A percentile compares a stretch with the other conserved stretches of the same genome.
phyloP scores from a whole-genome alignment of 2,888 invertebrate species.

The Eulithis prunata region DNA sequence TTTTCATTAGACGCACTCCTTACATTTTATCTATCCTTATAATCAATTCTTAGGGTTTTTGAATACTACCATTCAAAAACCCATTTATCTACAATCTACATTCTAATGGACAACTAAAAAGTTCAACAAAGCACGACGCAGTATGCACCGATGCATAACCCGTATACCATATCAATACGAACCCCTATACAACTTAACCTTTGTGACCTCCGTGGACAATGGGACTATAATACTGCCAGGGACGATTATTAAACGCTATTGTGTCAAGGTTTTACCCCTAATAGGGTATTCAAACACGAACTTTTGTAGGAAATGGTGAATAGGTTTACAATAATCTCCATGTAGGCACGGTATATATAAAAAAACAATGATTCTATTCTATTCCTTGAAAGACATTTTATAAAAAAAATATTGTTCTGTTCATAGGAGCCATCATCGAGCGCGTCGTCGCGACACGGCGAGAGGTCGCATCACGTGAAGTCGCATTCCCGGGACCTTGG shows the following conservation, averaged over 20 bases:
- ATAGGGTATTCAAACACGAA: background rate
- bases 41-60: too few relatives aligned
- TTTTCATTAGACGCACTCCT: too few relatives aligned
- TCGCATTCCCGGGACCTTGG: slow-evolving; percentile 78
- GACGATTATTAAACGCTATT: slow-evolving; percentile 8
- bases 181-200: slow-evolving; percentile 1
- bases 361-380: too few relatives aligned
- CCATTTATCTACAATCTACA: too few relatives aligned
- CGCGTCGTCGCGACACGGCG: slow-evolving; percentile 71
- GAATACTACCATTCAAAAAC: too few relatives aligned
- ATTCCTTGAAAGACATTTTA: too few relatives aligned
- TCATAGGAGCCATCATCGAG: slow-evolving; percentile 71
- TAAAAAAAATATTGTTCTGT: slow-evolving; percentile 8
- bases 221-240: slow-evolving; percentile 5
- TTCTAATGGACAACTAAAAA: background rate
- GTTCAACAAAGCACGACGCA: background rate
- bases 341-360: too few relatives aligned
- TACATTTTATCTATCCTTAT: too few relatives aligned
- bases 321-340: too few relatives aligned
- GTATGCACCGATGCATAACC: background rate
- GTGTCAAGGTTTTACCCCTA: slow-evolving; percentile 3
- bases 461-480: slow-evolving; percentile 76
- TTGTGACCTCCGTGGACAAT: slow-evolving; percentile 20
- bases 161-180: slow-evolving; percentile 6
- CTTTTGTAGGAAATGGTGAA: background rate